Evolutionary conservation across 2,888 invertebrate species (phyloP), one percentile per base, ranked within the genome.

Genomic region (Dicyrtomina minuta): DNA sequence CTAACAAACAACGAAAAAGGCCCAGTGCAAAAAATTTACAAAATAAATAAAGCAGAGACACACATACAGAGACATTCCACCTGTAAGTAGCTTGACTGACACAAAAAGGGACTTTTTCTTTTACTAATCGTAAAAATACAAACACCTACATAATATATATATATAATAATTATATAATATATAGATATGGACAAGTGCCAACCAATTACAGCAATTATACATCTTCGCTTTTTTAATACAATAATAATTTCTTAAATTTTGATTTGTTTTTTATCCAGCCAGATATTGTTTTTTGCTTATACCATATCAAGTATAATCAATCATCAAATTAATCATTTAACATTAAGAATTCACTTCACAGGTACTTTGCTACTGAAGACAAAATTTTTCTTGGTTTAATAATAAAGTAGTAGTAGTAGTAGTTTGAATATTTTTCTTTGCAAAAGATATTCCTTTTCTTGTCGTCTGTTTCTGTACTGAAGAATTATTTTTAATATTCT

Each of bases 201-300:
- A 51, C 33, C 33, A 33, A 33, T 33, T 33, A 58, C 58, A 58
- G 41, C 58, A 61, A 65, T 65, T 53, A 65, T 65, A 55, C 65
- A 65, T 65, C 65, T 65, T 53, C 65, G 53, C 53, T 53, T 53
- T 53, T 65, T 65, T 65, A 33, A 65, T 65, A 65, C 65, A 65
- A 33, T 33, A 33, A 41, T 65, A 41, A 20, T 61, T 62, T 61
- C n/a, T n/a, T n/a, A n/a, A n/a, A n/a, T n/a, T n/a, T n/a, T n/a
- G n/a, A n/a, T n/a, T n/a, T n/a, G n/a, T n/a, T 62, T 62, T 62
- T 51, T 22, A 12, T 62, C 46, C 62, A 65, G 65, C 65, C 65
- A 65, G 41, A 65, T 53, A 61, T 46, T 17, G 20, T n/a, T 39
- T 15, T 22, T 22, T 41, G 22, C 41, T 17, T 33, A 41, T 61